A percentile compares a stretch with the other conserved stretches of the same genome.
phyloP scores from a whole-genome alignment of 92 coral and sea anemone species.

The Porites rus region DNA sequence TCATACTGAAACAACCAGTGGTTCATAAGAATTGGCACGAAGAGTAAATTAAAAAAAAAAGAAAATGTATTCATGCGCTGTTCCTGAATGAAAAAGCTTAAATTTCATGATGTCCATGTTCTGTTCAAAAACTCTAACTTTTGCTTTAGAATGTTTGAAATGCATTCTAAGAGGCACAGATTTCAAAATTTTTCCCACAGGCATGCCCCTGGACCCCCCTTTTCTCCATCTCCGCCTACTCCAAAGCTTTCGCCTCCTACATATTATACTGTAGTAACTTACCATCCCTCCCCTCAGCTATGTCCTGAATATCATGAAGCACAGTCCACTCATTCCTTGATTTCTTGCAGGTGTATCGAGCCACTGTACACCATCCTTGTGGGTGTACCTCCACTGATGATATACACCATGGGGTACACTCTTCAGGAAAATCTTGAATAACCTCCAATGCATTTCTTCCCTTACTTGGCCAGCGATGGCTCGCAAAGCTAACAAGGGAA shows the following conservation, averaged over 20 bases:
- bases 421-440: slow-evolving; percentile 82
- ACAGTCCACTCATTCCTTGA: slow-evolving; percentile 89
- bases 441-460: slow-evolving; percentile 70
- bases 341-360: slow-evolving; percentile 77
- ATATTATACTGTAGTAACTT: not conserved
- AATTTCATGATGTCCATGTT: too few relatives aligned
- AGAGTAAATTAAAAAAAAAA: too few relatives aligned
- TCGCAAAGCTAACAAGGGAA: slow-evolving; percentile 39
- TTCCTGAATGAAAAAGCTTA: too few relatives aligned
- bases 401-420: slow-evolving; percentile 83
- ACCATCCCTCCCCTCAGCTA: slow-evolving; percentile 13
- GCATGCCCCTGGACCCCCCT: too few relatives aligned
- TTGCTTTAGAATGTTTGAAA: too few relatives aligned
- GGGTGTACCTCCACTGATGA: slow-evolving; percentile 96
- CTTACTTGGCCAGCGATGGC: slow-evolving; percentile 47
- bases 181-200: too few relatives aligned
- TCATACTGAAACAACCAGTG: too few relatives aligned
- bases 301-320: slow-evolving; percentile 90
- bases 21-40: too few relatives aligned
- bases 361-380: slow-evolving; percentile 84
- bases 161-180: too few relatives aligned
- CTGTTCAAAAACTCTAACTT: too few relatives aligned
- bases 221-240: too few relatives aligned
- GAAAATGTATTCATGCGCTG: too few relatives aligned
- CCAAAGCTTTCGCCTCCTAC: not conserved